Conservation (phyloP, 2,797 vertebrate genomes). For the Typhlichthys eigenmanni region DNA sequence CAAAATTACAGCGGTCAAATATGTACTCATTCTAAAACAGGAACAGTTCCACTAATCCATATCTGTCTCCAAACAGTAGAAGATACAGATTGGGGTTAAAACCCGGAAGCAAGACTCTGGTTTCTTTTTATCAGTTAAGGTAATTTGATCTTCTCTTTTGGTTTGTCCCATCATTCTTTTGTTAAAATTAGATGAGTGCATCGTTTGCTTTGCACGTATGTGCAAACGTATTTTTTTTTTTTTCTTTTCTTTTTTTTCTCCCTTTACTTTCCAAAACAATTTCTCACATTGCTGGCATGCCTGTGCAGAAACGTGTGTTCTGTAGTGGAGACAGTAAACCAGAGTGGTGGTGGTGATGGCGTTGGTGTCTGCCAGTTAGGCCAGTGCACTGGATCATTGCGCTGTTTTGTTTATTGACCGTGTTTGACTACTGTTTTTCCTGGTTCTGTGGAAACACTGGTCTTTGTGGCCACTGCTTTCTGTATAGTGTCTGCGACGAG, state of each 20-base stretch:
- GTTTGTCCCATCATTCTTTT: too few relatives aligned
- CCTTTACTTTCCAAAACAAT: too few relatives aligned
- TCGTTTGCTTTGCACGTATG: too few relatives aligned
- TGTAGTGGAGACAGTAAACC: too few relatives aligned
- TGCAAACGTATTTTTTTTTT: slow-evolving; percentile 15
- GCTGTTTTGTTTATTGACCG: slow-evolving; percentile 20
- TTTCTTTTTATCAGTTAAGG: too few relatives aligned
- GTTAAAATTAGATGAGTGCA: too few relatives aligned
- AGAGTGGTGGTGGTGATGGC: background rate
- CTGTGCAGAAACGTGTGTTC: background rate
- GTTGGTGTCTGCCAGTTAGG: slow-evolving; percentile 24
- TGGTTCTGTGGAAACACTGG: slow-evolving; percentile 11
- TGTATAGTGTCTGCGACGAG: slow-evolving; percentile 10
- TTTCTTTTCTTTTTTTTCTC: slow-evolving; percentile 20
- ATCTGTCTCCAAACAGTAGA: too few relatives aligned
- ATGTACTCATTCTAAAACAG: too few relatives aligned
- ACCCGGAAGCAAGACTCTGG: too few relatives aligned
- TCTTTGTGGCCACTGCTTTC: slow-evolving; percentile 15
- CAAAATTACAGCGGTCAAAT: slow-evolving; percentile 33
- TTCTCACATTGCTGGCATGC: background rate
- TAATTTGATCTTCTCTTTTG: too few relatives aligned
- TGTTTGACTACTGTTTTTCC: slow-evolving; percentile 34
- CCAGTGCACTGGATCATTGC: slow-evolving; percentile 38
- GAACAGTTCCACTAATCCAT: too few relatives aligned
- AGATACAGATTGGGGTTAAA: too few relatives aligned